phyloP scores from a whole-genome alignment of 2,888 invertebrate species.

The Heteromyza rotundicornis region DNA sequence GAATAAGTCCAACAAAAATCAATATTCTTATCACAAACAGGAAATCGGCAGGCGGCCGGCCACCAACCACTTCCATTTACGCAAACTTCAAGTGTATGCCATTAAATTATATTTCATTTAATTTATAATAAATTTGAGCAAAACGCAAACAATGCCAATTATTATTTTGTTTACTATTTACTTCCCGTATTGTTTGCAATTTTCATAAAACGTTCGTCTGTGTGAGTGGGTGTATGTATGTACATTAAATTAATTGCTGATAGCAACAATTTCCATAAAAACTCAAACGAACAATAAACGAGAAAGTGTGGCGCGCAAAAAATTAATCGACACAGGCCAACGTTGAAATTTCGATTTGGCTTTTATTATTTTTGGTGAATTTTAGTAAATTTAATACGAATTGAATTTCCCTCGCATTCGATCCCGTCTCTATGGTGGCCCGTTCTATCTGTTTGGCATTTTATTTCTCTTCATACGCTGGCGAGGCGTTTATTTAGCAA shows the following conservation, averaged over 20 bases:
- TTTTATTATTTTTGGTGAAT: too few species aligned
- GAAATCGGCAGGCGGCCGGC: constrained; percentile 1
- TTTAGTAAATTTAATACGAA: too few species aligned
- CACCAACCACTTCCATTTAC: constrained; percentile 2
- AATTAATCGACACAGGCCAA: background rate
- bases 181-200: background rate
- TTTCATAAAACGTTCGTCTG: background rate
- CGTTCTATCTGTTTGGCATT: background rate
- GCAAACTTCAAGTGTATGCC: constrained; percentile 1
- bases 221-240: background rate
- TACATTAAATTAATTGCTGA: background rate
- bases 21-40: constrained; percentile 13
- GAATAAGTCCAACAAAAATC: background rate
- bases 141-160: background rate
- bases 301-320: background rate
- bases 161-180: background rate
- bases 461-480: background rate
- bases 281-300: background rate
- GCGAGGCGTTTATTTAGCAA: constrained; percentile 14
- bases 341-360: too few species aligned
- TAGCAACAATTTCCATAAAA: constrained; percentile 3
- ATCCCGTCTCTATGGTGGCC: too few species aligned
- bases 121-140: background rate
- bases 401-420: too few species aligned
- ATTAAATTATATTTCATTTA: background rate